Base-by-base conservation (phyloP, 2,113 vertebrate genomes). In the Rhineura floridana region DNA sequence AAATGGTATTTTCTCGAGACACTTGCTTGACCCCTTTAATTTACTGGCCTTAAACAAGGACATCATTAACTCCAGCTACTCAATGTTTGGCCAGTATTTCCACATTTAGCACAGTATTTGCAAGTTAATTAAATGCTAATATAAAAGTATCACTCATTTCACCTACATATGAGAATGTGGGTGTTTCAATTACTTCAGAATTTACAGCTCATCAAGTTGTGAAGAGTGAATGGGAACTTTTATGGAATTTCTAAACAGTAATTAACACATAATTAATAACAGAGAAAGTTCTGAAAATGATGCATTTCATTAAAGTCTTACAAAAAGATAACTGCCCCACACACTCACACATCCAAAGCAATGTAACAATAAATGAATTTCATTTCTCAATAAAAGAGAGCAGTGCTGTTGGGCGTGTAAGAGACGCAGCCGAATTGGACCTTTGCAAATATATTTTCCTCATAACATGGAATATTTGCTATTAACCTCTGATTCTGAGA, bases 101-200 rank as follows among this genome's bases (percentile, higher is more conserved):
- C 72, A 88, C 81, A 92, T 86, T 90, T 87, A 88, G 55, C 79
- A 84, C 92, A 94, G 91, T 44, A 95, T 90, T 90, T 89, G 77
- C 90, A 92, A 92, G 89, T 94, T 93, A 95, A 96, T 93, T 93
- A 93, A 86, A 89, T 81, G 67, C 83, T 90, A 94, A 89, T 92
- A 93, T 52, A 91, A 93, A 93, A 46, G 87, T 44, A 93, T 93
- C 90, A 80, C 1, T 95, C 33, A 3, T 86, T 94, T 90, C 92
- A 90, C 78, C 89, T 93, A 75, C 77, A 92, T 78, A 87, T 83
- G 87, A 90, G 73, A 59, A 88, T 90, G 76, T 75, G 55, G 67
- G 84, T 90, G 87, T 70, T 90, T 90, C 90, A 93, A 95, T 94
- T 93, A 92, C 82, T 93, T 90, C 93, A 52, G 70, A 85, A 48